Evolutionary conservation across 2,113 vertebrate genomes (phyloP).

Genomic region (Spea bombifrons): DNA sequence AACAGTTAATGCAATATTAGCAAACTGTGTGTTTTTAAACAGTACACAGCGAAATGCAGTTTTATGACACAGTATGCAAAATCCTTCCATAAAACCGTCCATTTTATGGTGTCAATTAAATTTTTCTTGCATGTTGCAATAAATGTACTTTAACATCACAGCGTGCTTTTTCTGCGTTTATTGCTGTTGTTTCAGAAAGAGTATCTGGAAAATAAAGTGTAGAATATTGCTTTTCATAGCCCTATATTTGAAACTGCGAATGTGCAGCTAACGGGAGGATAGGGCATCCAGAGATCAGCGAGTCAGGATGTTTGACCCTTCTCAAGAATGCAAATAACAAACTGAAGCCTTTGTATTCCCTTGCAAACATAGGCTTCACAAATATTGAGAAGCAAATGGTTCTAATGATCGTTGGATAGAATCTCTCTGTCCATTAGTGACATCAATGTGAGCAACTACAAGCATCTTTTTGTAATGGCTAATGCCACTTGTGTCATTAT

Average conservation of each 20-base stretch:
- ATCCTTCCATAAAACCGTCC: conserved; percentile 31
- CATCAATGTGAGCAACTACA: background rate
- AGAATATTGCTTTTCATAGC: conserved; percentile 26
- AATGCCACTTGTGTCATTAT: conserved; percentile 23
- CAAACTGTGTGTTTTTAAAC: conserved; percentile 30
- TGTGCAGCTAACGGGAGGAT: conserved; percentile 3
- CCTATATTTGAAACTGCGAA: background rate
- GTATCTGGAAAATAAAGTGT: conserved; percentile 3
- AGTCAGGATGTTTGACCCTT: background rate
- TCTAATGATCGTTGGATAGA: conserved; percentile 20
- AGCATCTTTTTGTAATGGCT: conserved; percentile 7
- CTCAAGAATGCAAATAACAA: background rate
- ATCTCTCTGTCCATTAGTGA: conserved; percentile 31
- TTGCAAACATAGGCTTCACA: background rate
- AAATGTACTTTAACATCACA: conserved; percentile 37
- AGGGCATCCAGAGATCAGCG: background rate
- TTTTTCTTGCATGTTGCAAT: conserved; percentile 39
- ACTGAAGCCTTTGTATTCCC: background rate
- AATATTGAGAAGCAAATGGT: conserved; percentile 20
- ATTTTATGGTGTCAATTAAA: conserved; percentile 38
- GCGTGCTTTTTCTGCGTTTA: conserved; percentile 29
- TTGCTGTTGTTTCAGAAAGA: conserved; percentile 28
- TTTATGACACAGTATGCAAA: conserved; percentile 31
- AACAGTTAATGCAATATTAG: conserved; percentile 6
- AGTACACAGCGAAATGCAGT: background rate